These are phyloP conservation scores for Koerneria pararmatus DNA, from an alignment of 2,888 invertebrate genomes.

Conservation along the genomic window DNA sequence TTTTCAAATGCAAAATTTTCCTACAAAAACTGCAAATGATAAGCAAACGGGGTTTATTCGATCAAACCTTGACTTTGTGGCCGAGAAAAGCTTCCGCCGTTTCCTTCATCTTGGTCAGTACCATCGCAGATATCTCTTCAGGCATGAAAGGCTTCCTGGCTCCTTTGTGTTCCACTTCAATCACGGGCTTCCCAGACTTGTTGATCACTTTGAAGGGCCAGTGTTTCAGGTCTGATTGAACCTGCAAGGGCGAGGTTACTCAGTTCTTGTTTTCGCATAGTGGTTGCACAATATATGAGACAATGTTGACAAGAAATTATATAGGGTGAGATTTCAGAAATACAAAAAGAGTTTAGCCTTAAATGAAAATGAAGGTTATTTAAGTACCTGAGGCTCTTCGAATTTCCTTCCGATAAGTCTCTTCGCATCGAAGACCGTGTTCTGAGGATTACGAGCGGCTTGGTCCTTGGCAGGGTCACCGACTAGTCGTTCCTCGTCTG, in stretches of 20 bases:
- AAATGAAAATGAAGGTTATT: background rate
- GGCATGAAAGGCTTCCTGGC: conserved; percentile 17
- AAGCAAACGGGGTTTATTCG: no score
- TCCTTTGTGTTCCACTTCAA: conserved; percentile 74
- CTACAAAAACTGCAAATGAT: no score
- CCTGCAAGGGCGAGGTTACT: conserved; percentile 5
- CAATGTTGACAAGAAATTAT: no score
- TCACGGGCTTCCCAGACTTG: conserved; percentile 39
- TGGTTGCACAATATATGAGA: no score
- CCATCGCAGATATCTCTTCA: conserved; percentile 19
- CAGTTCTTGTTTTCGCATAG: no score
- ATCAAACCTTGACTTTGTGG: conserved; percentile 30
- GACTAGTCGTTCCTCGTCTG: conserved; percentile 64
- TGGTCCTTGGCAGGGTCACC: conserved; percentile 64
- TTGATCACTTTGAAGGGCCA: conserved; percentile 56
- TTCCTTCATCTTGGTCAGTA: conserved; percentile 40
- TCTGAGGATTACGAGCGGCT: conserved; percentile 62
- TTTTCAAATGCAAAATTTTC: no score
- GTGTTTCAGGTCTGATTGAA: conserved; percentile 57
- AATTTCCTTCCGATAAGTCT: conserved; percentile 78
- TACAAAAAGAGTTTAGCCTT: no score
- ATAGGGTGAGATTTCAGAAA: no score
- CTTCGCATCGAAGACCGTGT: conserved; percentile 68
- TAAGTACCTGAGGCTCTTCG: conserved; percentile 66
- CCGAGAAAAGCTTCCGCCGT: conserved; percentile 45